These are phyloP conservation scores for Catostomus latipinnis DNA, from an alignment of 2,797 vertebrate genomes.

Conservation along the genomic window DNA sequence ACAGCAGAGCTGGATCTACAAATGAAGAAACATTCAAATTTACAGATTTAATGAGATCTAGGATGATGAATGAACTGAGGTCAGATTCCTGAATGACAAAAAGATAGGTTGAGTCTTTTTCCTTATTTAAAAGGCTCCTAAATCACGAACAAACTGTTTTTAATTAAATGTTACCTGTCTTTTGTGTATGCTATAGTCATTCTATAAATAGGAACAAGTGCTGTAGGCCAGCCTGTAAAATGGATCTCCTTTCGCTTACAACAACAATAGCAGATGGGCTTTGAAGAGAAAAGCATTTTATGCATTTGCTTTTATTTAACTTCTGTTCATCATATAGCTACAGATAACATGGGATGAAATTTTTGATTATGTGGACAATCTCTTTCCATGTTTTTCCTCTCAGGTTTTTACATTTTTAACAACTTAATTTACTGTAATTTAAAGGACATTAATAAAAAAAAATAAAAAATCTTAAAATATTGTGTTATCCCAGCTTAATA, in stretches of 20 bases:
- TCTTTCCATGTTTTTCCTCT: not conserved
- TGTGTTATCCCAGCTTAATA: too few relatives aligned
- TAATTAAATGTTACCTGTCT: conserved; percentile 61
- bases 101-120: conserved; percentile 51
- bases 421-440: not conserved
- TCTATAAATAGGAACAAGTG: conserved; percentile 26
- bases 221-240: conserved; percentile 17
- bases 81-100: conserved; percentile 58
- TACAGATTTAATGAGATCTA: conserved; percentile 60
- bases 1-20: conserved; percentile 35
- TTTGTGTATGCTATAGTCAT: conserved; percentile 43
- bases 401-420: not conserved
- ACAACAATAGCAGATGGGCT: not conserved
- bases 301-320: not conserved
- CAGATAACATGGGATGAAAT: not conserved
- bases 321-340: not conserved
- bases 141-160: conserved; percentile 53
- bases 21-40: conserved; percentile 55
- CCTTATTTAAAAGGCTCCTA: conserved; percentile 41
- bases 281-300: not conserved
- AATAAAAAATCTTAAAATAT: too few relatives aligned
- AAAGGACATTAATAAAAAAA: too few relatives aligned
- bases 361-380: not conserved
- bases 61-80: conserved; percentile 53
- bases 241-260: not conserved